A percentile compares a stretch with the other conserved stretches of the same genome.
phyloP scores from a whole-genome alignment of 2,888 invertebrate genomes.

The Galeruca laticollis region DNA sequence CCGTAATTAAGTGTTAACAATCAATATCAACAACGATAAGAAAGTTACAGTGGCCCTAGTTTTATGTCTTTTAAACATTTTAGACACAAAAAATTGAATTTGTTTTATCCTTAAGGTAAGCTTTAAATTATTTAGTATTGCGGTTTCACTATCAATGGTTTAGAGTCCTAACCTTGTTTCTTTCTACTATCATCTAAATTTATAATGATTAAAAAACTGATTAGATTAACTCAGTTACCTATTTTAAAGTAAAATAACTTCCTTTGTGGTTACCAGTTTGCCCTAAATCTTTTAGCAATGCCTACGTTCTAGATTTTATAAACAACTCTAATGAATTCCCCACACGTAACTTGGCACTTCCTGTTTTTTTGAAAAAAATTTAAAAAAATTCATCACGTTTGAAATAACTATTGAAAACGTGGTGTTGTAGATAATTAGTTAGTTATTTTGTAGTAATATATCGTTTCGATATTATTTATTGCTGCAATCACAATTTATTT shows the following conservation, averaged over 20 bases:
- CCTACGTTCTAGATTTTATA: neutral
- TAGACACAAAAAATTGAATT: no score
- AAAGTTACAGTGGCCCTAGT: no score
- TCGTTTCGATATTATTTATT: conserved; percentile 12
- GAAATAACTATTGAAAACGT: neutral
- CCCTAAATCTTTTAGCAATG: conserved; percentile 12
- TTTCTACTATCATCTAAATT: neutral
- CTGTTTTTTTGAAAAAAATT: neutral
- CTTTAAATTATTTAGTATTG: neutral
- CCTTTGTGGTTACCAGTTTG: conserved; percentile 14
- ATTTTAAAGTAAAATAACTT: conserved; percentile 10
- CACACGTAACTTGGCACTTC: conserved; percentile 5
- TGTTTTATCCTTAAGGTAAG: no score
- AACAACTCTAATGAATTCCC: neutral
- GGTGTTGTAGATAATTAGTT: neutral
- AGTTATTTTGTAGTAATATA: neutral
- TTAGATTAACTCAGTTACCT: conserved; percentile 12
- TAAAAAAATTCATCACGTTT: conserved; percentile 1
- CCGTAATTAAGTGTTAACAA: no score
- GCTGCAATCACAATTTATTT: conserved; percentile 1
- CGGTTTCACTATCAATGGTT: conserved; percentile 4
- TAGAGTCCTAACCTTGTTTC: neutral
- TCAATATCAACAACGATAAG: no score
- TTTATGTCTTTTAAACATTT: no score
- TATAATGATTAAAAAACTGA: conserved; percentile 3